Percentiles rank a stretch among this genome's conserved stretches.
These are phyloP conservation scores for Euwallacea fornicatus DNA, from an alignment of 1,140 invertebrate genomes.

Conservation along the genomic window DNA sequence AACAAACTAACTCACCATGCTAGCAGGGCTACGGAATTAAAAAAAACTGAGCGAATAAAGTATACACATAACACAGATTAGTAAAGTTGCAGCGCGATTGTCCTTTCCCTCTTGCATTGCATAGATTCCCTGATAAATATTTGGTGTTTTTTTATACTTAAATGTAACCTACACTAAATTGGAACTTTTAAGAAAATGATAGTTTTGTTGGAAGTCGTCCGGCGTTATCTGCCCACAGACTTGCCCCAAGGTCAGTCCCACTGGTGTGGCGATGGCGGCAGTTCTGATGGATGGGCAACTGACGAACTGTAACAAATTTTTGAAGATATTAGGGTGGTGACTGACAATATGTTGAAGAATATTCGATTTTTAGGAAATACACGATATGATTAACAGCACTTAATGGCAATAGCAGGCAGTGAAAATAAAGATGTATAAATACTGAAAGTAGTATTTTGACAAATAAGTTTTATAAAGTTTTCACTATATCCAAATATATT, in stretches of 20 bases:
- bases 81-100: constrained; percentile 48
- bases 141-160: constrained; percentile 45
- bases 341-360: too few relatives aligned
- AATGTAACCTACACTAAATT: background rate
- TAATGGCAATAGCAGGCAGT: too few relatives aligned
- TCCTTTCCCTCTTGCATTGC: constrained; percentile 46
- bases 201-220: background rate
- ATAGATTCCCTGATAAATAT: constrained; percentile 53
- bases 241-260: constrained; percentile 79
- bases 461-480: too few relatives aligned
- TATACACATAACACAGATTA: constrained; percentile 47
- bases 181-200: background rate
- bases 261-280: constrained; percentile 95
- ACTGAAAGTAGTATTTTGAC: too few relatives aligned
- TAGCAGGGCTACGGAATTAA: constrained; percentile 2
- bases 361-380: too few relatives aligned
- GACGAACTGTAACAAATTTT: constrained; percentile 78
- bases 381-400: too few relatives aligned
- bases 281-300: constrained; percentile 94
- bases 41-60: constrained; percentile 46
- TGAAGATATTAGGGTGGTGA: background rate
- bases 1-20: too few relatives aligned
- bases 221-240: constrained; percentile 44
- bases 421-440: too few relatives aligned
- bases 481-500: too few relatives aligned